Conservation (phyloP, 1,140 invertebrate species). For the Drosophila miranda region DNA sequence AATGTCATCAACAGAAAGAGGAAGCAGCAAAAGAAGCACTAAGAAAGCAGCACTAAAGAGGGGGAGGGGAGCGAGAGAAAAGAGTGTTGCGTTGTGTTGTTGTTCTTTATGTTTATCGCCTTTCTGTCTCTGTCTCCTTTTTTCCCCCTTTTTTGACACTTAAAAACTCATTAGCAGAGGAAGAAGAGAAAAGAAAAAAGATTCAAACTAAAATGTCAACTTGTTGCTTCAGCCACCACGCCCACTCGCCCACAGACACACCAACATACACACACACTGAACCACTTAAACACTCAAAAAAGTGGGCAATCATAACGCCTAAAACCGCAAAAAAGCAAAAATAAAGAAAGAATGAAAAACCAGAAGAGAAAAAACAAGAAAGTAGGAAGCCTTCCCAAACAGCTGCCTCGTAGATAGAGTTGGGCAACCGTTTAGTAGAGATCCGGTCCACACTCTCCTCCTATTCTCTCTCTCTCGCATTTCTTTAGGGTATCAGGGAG, state of each 20-base stretch:
- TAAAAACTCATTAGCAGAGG: constrained; percentile 55
- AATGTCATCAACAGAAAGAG: constrained; percentile 45
- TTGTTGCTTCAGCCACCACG: constrained; percentile 55
- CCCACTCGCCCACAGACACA: constrained; percentile 25
- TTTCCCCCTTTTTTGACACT: constrained; percentile 27
- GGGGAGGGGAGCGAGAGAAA: too few species aligned
- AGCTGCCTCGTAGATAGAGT: constrained; percentile 30
- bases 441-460: background rate
- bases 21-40: constrained; percentile 32
- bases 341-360: background rate
- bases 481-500: background rate
- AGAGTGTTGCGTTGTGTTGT: too few species aligned
- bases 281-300: background rate
- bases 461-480: background rate
- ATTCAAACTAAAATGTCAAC: constrained; percentile 42
- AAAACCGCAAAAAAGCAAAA: constrained; percentile 25
- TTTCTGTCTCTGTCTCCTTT: background rate
- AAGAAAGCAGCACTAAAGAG: constrained; percentile 20
- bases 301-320: constrained; percentile 37
- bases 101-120: constrained; percentile 27
- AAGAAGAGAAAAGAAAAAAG: constrained; percentile 13
- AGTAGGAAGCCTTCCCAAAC: constrained; percentile 23
- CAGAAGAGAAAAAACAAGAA: constrained; percentile 21
- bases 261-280: constrained; percentile 24
- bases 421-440: constrained; percentile 26